A percentile compares a stretch with the other conserved stretches of the same genome.
These are phyloP conservation scores for Dugesia japonica DNA, from an alignment of 2,888 invertebrate genomes.

Conservation along the genomic window DNA sequence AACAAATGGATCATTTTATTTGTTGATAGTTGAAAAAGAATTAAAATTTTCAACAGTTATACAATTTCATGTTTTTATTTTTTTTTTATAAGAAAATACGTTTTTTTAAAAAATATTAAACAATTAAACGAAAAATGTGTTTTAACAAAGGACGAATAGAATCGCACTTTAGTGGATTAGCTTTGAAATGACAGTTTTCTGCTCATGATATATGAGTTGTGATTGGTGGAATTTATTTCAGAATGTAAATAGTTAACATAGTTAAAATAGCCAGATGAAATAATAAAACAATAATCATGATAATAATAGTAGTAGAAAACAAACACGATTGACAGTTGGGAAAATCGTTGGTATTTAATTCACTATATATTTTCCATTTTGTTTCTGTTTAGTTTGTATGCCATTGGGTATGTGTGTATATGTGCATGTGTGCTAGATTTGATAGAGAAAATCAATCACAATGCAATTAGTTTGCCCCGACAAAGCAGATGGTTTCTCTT, in stretches of 20 bases:
- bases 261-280: background rate
- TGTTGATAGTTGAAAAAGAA: too few species aligned
- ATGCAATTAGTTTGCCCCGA: background rate
- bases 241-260: background rate
- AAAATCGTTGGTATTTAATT: background rate
- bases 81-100: background rate
- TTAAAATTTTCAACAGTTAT: too few species aligned
- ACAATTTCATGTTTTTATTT: background rate
- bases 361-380: too few species aligned
- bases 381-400: too few species aligned
- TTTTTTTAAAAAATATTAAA: background rate
- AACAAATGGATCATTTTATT: background rate
- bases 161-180: background rate
- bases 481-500: background rate
- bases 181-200: background rate
- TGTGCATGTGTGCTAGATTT: background rate
- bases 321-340: conserved; percentile 12
- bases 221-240: background rate
- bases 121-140: background rate
- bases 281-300: conserved; percentile 20
- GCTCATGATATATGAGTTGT: background rate
- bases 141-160: background rate
- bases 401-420: background rate
- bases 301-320: background rate
- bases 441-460: background rate